These are phyloP conservation scores for Cyprinodon brontotheroides DNA, from an alignment of 2,113 vertebrate genomes.

Conservation along the genomic window DNA sequence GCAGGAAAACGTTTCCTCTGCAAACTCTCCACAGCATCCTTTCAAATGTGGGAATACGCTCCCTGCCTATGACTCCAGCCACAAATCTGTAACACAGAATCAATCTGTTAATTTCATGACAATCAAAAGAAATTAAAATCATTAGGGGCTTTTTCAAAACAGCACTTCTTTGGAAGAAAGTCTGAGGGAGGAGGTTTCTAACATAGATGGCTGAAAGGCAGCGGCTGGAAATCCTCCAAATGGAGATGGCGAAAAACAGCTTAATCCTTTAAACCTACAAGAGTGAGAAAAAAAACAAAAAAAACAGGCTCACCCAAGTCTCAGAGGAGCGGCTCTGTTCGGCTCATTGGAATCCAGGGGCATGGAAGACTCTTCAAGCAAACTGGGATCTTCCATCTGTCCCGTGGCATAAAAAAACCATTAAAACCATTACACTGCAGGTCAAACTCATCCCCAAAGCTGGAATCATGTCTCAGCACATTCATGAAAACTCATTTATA, in stretches of 20 bases:
- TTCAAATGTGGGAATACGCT: slow-evolving; percentile 95
- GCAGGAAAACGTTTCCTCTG: slow-evolving; percentile 95
- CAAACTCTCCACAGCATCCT: slow-evolving; percentile 99
- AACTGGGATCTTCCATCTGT: slow-evolving; percentile 99
- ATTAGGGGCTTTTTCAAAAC: not conserved
- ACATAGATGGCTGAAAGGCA: slow-evolving; percentile 15
- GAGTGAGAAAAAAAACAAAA: not conserved
- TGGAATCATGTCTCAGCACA: not conserved
- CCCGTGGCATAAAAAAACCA: slow-evolving; percentile 56
- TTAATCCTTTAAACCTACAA: slow-evolving; percentile 11
- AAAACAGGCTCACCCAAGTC: slow-evolving; percentile 86
- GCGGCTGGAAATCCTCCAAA: not conserved
- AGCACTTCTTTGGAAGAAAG: slow-evolving; percentile 5
- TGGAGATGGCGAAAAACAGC: not conserved
- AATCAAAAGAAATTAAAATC: not conserved
- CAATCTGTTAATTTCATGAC: not conserved
- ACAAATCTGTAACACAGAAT: slow-evolving; percentile 84
- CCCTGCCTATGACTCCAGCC: slow-evolving; percentile 94
- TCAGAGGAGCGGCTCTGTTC: slow-evolving; percentile 85
- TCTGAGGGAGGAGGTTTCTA: slow-evolving; percentile 1
- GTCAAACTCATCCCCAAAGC: not conserved
- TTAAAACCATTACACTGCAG: not conserved
- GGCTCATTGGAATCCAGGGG: slow-evolving; percentile 91
- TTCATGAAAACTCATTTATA: not conserved
- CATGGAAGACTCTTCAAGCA: slow-evolving; percentile 93